A percentile compares a stretch with the other conserved stretches of the same genome.
Conservation (phyloP, 2,888 invertebrate genomes). For the Prionchulus punctatus region DNA sequence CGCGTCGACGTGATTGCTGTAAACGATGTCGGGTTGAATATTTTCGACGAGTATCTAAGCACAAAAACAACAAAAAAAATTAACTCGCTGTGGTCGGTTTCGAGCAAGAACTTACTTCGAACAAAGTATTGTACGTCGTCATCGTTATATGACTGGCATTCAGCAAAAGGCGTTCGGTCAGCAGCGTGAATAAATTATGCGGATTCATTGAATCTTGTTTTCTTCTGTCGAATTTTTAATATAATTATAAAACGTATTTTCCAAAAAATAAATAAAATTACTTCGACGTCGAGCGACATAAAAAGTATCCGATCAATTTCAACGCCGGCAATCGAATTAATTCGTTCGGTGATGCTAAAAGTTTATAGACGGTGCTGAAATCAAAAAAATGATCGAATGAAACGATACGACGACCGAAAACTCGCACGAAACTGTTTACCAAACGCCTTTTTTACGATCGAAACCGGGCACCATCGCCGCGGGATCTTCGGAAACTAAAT, state of each 20-base stretch:
- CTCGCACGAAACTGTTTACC: slow-evolving; percentile 20
- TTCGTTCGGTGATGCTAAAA: slow-evolving; percentile 86
- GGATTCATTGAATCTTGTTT: slow-evolving; percentile 99
- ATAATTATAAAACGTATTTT: slow-evolving; percentile 12
- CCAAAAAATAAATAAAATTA: slow-evolving; percentile 41
- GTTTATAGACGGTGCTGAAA: slow-evolving; percentile 75
- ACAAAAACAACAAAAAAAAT: too few species aligned
- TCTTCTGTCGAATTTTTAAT: slow-evolving; percentile 51
- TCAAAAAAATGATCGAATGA: slow-evolving; percentile 8
- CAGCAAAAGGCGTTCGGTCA: slow-evolving; percentile 74
- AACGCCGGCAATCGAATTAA: slow-evolving; percentile 83
- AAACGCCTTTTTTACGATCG: slow-evolving; percentile 84
- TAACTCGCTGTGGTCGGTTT: too few species aligned
- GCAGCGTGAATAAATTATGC: slow-evolving; percentile 86
- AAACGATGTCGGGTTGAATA: slow-evolving; percentile 80
- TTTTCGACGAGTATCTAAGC: slow-evolving; percentile 92
- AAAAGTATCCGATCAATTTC: slow-evolving; percentile 88
- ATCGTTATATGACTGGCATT: slow-evolving; percentile 75
- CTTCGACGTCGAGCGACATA: slow-evolving; percentile 96
- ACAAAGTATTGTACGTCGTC: slow-evolving; percentile 92
- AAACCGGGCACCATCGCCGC: slow-evolving; percentile 91
- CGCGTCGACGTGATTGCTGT: slow-evolving; percentile 80
- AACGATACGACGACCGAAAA: background rate
- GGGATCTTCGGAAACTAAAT: slow-evolving; percentile 93
- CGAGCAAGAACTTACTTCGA: slow-evolving; percentile 52